A percentile compares a stretch with the other conserved stretches of the same genome.
Conservation (phyloP, 1,140 invertebrate species). For the Lanistes nyassanus region DNA sequence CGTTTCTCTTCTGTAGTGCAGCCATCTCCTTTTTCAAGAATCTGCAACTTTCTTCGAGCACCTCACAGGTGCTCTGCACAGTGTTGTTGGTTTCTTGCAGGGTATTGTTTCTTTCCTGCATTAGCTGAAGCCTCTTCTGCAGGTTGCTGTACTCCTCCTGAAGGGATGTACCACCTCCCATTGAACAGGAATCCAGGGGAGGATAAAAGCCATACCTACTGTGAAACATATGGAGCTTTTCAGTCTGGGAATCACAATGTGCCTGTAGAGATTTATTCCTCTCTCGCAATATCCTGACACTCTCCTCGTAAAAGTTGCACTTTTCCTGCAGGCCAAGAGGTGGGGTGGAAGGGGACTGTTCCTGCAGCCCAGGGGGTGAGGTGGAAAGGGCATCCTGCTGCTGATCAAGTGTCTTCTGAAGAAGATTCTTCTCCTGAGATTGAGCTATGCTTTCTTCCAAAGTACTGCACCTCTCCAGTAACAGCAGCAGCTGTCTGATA, state of each 20-base stretch:
- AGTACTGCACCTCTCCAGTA: too few relatives aligned
- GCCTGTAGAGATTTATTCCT: not conserved
- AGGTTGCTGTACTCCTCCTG: not conserved
- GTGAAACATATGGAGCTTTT: not conserved
- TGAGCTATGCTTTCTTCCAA: too few relatives aligned
- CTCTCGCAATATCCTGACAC: slow-evolving; percentile 4
- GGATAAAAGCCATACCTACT: too few relatives aligned
- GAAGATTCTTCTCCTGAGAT: not conserved
- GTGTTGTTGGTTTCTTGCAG: not conserved
- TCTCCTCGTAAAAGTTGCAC: slow-evolving; percentile 25
- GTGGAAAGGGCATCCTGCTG: not conserved
- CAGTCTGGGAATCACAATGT: not conserved
- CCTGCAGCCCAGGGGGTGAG: not conserved
- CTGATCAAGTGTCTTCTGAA: not conserved
- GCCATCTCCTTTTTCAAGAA: slow-evolving; percentile 3
- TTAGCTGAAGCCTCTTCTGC: not conserved
- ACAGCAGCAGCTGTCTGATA: slow-evolving; percentile 14
- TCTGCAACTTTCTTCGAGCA: not conserved
- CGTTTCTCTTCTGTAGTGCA: slow-evolving; percentile 2
- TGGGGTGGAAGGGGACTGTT: not conserved
- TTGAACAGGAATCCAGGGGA: too few relatives aligned
- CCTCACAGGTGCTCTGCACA: not conserved
- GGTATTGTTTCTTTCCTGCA: not conserved
- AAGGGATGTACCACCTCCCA: not conserved
- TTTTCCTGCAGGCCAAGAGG: not conserved